Percentiles rank a stretch among this genome's conserved stretches.
Evolutionary conservation across 2,113 vertebrate genomes (phyloP).

Genomic region (Ellobius talpinus): DNA sequence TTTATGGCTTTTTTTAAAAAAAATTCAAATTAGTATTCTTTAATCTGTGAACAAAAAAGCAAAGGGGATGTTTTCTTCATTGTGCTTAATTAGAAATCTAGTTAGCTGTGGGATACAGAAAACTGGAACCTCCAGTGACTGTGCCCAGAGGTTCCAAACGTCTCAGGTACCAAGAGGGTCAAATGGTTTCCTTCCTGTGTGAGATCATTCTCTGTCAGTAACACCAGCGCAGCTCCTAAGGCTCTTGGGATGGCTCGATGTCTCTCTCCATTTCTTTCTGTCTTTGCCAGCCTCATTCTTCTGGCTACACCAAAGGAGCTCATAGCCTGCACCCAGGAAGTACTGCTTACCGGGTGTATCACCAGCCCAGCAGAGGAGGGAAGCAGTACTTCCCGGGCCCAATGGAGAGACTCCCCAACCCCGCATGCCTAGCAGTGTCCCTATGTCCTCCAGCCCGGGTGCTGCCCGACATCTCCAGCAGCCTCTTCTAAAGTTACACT

Average conservation of each 20-base stretch:
- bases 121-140: not conserved
- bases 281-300: not conserved
- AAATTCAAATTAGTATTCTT: not conserved
- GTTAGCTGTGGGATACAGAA: not conserved
- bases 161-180: not conserved
- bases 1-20: not conserved
- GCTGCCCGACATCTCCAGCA: not conserved
- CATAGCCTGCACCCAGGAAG: not conserved
- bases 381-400: not conserved
- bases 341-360: not conserved
- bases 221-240: not conserved
- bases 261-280: not conserved
- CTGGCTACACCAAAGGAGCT: not conserved
- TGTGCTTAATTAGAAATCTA: not conserved
- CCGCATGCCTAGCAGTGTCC: accelerated
- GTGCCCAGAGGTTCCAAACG: not conserved
- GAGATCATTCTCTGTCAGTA: not conserved
- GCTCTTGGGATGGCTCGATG: not conserved
- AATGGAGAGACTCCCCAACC: not conserved
- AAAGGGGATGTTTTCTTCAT: not conserved
- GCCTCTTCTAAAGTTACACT: accelerated
- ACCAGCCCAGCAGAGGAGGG: not conserved
- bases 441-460: no score
- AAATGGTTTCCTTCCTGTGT: not conserved
- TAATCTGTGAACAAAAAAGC: not conserved